A percentile compares a stretch with the other conserved stretches of the same genome.
phyloP scores from a whole-genome alignment of 2,888 invertebrate species.

The Xestoiulus laeticollis region DNA sequence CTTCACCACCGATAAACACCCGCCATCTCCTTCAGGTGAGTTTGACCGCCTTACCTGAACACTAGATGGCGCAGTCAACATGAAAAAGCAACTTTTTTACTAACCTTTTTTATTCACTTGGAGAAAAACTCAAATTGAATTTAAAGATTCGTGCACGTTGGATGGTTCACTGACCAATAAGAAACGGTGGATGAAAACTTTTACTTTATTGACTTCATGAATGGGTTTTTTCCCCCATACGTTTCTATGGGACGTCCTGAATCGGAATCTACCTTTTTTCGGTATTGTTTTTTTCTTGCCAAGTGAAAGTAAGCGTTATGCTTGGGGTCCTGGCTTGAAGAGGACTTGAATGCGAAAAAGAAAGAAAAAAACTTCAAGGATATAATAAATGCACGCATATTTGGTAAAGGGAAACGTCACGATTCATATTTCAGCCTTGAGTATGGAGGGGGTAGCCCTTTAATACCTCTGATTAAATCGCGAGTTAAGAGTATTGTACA shows the following conservation, averaged over 20 bases:
- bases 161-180: conserved; percentile 41
- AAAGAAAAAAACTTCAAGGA: background rate
- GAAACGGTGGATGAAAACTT: conserved; percentile 32
- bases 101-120: too few relatives aligned
- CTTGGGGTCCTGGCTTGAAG: conserved; percentile 35
- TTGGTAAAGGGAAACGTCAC: conserved; percentile 34
- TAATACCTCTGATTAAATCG: conserved; percentile 35
- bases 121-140: background rate
- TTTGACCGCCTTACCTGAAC: conserved; percentile 25
- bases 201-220: conserved; percentile 38
- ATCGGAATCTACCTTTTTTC: background rate
- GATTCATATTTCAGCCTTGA: conserved; percentile 35
- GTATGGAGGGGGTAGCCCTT: conserved; percentile 23
- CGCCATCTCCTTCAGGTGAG: conserved; percentile 10
- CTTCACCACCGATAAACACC: conserved; percentile 1
- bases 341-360: conserved; percentile 22
- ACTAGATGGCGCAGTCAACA: conserved; percentile 1
- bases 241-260: conserved; percentile 35
- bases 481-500: conserved; percentile 35
- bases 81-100: background rate
- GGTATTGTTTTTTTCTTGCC: background rate
- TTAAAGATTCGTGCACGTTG: conserved; percentile 21
- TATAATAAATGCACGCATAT: conserved; percentile 41
- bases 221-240: background rate
- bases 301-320: conserved; percentile 38